Evolutionary conservation across 2,888 invertebrate genomes (phyloP).

Genomic region (Oeneis ivallda): DNA sequence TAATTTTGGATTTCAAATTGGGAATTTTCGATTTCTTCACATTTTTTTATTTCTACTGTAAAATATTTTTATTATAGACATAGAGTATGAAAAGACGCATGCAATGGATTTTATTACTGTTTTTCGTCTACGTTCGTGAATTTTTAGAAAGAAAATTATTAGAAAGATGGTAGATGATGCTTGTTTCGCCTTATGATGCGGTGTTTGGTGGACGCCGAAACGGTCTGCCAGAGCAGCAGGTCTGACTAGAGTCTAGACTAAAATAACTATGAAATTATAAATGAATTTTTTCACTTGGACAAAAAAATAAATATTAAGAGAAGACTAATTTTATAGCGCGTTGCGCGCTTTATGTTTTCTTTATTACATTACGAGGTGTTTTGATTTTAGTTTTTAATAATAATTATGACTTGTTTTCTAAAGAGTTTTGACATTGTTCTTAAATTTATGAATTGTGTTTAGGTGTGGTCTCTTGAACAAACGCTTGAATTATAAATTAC

Average conservation of each 20-base stretch:
- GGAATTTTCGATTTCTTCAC: no score
- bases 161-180: background rate
- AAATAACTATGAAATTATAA: slow-evolving; percentile 64
- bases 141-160: no score
- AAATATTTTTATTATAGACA: no score
- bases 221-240: slow-evolving; percentile 53
- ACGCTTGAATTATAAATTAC: slow-evolving; percentile 35
- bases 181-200: background rate
- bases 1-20: no score
- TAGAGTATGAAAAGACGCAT: no score
- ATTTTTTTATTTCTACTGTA: no score
- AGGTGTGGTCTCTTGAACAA: slow-evolving; percentile 56
- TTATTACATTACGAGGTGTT: slow-evolving; percentile 45
- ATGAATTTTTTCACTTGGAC: slow-evolving; percentile 62
- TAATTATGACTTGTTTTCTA: slow-evolving; percentile 58
- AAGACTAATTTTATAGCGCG: slow-evolving; percentile 7
- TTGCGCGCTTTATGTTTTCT: slow-evolving; percentile 18
- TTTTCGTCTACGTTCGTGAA: slow-evolving; percentile 1
- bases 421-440: slow-evolving; percentile 61
- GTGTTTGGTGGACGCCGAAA: slow-evolving; percentile 37
- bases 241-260: slow-evolving; percentile 47
- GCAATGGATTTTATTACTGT: slow-evolving; percentile 3
- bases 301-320: slow-evolving; percentile 16
- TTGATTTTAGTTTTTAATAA: slow-evolving; percentile 47
- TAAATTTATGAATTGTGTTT: slow-evolving; percentile 70